Percentiles rank a stretch among this genome's conserved stretches.
Conservation (phyloP, 1,140 invertebrate genomes). For the Belonocnema kinseyi region DNA sequence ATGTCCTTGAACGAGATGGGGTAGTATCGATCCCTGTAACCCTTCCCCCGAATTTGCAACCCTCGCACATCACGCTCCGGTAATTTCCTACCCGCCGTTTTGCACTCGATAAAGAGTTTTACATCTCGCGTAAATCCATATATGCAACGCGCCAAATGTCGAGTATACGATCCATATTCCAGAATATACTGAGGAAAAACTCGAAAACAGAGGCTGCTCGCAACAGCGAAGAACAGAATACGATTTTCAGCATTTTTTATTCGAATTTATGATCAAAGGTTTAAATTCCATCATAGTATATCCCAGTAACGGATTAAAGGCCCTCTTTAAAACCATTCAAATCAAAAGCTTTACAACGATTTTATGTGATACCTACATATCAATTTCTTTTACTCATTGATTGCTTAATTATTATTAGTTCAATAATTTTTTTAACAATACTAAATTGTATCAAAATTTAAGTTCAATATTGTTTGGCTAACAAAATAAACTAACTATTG, state of each 20-base stretch:
- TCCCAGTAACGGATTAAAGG: too few species aligned
- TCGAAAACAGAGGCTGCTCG: neutral
- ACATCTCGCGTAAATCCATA: slow-evolving; percentile 29
- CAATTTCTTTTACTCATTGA: too few species aligned
- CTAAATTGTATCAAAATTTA: too few species aligned
- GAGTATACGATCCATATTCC: slow-evolving; percentile 14
- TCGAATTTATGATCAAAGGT: slow-evolving; percentile 6
- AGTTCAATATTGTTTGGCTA: too few species aligned
- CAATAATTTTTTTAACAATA: too few species aligned
- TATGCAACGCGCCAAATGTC: slow-evolving; percentile 10
- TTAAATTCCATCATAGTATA: neutral
- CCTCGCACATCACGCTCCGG: slow-evolving; percentile 8
- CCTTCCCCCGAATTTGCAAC: slow-evolving; percentile 42
- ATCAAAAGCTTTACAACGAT: too few species aligned
- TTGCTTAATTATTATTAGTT: too few species aligned
- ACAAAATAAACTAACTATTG: too few species aligned
- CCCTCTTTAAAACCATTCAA: too few species aligned
- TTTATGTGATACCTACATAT: too few species aligned
- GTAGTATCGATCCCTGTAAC: slow-evolving; percentile 49
- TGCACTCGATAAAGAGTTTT: slow-evolving; percentile 33
- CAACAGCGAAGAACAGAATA: neutral
- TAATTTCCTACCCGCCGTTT: slow-evolving; percentile 17
- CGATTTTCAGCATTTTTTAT: neutral
- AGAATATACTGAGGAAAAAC: slow-evolving; percentile 2
- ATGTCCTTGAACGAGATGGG: slow-evolving; percentile 47